Evolutionary conservation across 2,888 invertebrate genomes (phyloP).

Genomic region (Suillia variegata): DNA sequence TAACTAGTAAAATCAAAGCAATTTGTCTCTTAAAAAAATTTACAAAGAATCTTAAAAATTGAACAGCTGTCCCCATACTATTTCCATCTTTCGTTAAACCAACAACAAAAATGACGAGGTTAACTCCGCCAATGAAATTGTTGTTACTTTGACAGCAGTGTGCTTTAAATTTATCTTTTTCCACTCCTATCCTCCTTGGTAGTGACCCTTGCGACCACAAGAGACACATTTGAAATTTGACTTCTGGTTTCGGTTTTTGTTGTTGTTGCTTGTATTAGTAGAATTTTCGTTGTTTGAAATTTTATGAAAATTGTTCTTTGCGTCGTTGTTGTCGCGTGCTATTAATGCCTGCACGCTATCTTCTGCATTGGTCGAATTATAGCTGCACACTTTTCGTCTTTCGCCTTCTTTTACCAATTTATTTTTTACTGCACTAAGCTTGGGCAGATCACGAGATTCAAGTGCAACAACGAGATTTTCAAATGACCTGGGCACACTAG

Average conservation of each 20-base stretch:
- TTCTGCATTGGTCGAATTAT: neutral
- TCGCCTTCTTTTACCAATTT: constrained; percentile 1
- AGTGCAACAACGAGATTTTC: constrained; percentile 6
- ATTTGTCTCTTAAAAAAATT: no score
- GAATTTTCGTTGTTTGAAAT: neutral
- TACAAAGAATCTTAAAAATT: no score
- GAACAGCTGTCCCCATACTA: no score
- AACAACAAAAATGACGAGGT: no score
- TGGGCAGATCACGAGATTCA: neutral
- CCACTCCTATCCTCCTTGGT: no score
- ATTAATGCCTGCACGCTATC: constrained; percentile 1
- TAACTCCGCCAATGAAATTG: no score
- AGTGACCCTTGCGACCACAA: neutral
- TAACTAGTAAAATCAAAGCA: no score
- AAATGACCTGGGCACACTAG: neutral
- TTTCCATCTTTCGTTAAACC: no score
- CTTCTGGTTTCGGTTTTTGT: neutral
- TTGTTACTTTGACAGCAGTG: no score
- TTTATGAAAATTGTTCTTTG: neutral
- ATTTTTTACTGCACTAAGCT: neutral
- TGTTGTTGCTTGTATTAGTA: neutral
- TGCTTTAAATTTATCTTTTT: no score
- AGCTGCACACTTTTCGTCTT: neutral
- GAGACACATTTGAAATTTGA: neutral
- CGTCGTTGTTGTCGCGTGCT: neutral